Conservation (phyloP, 2,888 invertebrate genomes). For the Zootermopsis nevadensis region DNA sequence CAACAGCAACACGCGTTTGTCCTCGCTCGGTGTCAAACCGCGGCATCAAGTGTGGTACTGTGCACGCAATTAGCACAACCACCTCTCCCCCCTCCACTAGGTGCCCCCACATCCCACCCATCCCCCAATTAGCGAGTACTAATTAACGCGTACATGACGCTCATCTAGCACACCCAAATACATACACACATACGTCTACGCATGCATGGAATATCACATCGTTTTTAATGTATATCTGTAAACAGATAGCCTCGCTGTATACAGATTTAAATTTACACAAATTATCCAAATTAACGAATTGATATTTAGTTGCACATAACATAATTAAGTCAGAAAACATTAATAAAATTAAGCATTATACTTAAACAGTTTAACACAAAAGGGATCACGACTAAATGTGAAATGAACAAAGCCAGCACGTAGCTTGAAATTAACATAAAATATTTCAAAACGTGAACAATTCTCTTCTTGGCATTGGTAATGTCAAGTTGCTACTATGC, state of each 20-base stretch:
- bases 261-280: slow-evolving; percentile 40
- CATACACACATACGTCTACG: slow-evolving; percentile 9
- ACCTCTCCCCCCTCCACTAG: neutral
- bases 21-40: slow-evolving; percentile 30
- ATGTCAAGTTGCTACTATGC: too few relatives aligned
- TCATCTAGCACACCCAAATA: slow-evolving; percentile 39
- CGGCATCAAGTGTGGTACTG: slow-evolving; percentile 33
- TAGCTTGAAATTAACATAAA: neutral
- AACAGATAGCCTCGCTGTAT: slow-evolving; percentile 27
- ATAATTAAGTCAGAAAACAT: slow-evolving; percentile 35
- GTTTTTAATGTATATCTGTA: slow-evolving; percentile 33
- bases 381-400: slow-evolving; percentile 12
- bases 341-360: slow-evolving; percentile 34
- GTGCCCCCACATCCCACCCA: slow-evolving; percentile 7
- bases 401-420: slow-evolving; percentile 7
- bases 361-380: slow-evolving; percentile 41
- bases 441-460: neutral
- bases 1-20: slow-evolving; percentile 2
- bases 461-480: too few relatives aligned
- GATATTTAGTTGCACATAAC: slow-evolving; percentile 38
- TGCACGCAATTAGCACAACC: slow-evolving; percentile 39
- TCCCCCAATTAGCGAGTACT: slow-evolving; percentile 47
- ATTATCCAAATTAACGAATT: slow-evolving; percentile 44
- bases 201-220: slow-evolving; percentile 36
- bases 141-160: slow-evolving; percentile 47